phyloP scores from a whole-genome alignment of 2,888 invertebrate genomes.

The Ellobium chinense region DNA sequence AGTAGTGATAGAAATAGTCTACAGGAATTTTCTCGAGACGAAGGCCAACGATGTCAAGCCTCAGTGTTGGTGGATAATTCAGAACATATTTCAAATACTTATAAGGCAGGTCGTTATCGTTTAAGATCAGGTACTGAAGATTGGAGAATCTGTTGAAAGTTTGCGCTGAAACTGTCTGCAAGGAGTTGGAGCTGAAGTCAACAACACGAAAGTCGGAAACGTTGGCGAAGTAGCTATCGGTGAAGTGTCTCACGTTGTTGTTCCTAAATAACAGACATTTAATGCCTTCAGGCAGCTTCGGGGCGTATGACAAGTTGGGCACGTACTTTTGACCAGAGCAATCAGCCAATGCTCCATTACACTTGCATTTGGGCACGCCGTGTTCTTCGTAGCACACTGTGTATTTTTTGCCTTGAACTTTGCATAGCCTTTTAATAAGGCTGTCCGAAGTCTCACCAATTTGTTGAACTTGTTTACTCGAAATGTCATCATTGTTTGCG shows the following conservation, averaged over 20 bases:
- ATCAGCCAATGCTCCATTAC: slow-evolving; percentile 27
- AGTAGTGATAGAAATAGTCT: slow-evolving; percentile 6
- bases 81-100: slow-evolving; percentile 15
- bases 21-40: background rate
- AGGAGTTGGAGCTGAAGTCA: slow-evolving; percentile 23
- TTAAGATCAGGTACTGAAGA: slow-evolving; percentile 30
- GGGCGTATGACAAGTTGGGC: slow-evolving; percentile 26
- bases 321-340: slow-evolving; percentile 19
- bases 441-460: background rate
- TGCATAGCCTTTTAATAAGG: slow-evolving; percentile 10
- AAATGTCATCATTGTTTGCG: too few species aligned
- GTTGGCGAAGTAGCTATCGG: slow-evolving; percentile 38
- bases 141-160: slow-evolving; percentile 22
- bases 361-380: slow-evolving; percentile 6
- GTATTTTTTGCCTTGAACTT: background rate
- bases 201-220: slow-evolving; percentile 22
- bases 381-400: background rate
- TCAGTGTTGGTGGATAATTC: background rate
- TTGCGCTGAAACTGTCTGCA: slow-evolving; percentile 3
- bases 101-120: slow-evolving; percentile 23
- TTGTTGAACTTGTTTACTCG: background rate
- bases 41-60: slow-evolving; percentile 23
- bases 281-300: slow-evolving; percentile 6
- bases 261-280: slow-evolving; percentile 25
- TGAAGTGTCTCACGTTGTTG: slow-evolving; percentile 22